These are phyloP conservation scores for Napeogenes inachia DNA, from an alignment of 2,888 invertebrate genomes.

Conservation along the genomic window DNA sequence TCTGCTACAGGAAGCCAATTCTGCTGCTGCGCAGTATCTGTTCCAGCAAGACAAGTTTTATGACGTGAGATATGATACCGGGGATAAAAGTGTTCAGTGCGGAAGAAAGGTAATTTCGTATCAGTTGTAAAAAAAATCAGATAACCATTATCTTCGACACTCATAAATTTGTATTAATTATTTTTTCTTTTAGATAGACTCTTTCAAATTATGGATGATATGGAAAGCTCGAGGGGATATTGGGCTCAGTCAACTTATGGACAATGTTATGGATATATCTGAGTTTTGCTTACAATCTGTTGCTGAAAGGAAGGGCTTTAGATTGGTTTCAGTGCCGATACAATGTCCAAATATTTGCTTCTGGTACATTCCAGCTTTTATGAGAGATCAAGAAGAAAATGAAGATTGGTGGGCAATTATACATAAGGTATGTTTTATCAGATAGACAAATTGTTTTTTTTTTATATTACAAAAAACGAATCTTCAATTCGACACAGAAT, in stretches of 20 bases:
- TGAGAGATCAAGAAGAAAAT: constrained; percentile 62
- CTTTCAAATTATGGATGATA: constrained; percentile 95
- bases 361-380: constrained; percentile 86
- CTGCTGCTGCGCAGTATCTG: constrained; percentile 84
- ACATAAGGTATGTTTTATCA: constrained; percentile 58
- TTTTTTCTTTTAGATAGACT: constrained; percentile 80
- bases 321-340: constrained; percentile 74
- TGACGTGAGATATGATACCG: constrained; percentile 86
- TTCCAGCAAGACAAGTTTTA: constrained; percentile 93
- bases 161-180: neutral
- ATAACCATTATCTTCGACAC: neutral
- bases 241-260: constrained; percentile 78
- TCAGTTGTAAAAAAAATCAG: neutral
- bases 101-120: constrained; percentile 83
- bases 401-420: constrained; percentile 73
- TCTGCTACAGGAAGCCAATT: constrained; percentile 81
- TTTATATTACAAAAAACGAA: neutral
- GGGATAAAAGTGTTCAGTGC: constrained; percentile 94
- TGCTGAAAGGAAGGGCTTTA: constrained; percentile 74
- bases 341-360: constrained; percentile 93
- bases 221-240: constrained; percentile 88
- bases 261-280: constrained; percentile 80
- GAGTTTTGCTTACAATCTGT: constrained; percentile 77
- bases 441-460: neutral
- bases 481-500: neutral